Conservation (phyloP, 2,113 vertebrate genomes). For the Leptocoma aspasia region DNA sequence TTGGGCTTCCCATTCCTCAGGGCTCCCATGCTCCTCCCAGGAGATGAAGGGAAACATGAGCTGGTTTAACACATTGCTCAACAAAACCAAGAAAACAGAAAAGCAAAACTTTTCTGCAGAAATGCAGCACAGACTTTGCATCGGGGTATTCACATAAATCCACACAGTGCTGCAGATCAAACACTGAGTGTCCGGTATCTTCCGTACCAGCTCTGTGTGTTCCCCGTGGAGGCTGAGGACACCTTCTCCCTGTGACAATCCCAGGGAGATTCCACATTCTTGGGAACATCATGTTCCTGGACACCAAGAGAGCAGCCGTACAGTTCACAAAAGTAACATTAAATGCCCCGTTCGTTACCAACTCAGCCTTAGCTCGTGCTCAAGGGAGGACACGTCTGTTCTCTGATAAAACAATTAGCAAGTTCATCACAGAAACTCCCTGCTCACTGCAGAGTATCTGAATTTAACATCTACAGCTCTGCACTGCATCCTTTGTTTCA, state of each 20-base stretch:
- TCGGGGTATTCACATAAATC: accelerated
- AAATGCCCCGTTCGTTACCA: not conserved
- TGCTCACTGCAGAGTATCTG: not conserved
- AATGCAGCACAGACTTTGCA: not conserved
- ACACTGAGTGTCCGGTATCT: accelerated
- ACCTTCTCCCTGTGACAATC: not conserved
- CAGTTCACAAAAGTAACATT: not conserved
- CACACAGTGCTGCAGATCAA: not conserved
- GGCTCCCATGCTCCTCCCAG: not conserved
- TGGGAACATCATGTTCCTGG: not conserved
- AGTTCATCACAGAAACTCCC: not conserved
- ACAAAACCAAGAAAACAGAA: not conserved
- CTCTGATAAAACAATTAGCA: not conserved
- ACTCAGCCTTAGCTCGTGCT: not conserved
- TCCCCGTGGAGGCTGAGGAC: not conserved
- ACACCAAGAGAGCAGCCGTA: accelerated
- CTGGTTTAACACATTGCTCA: not conserved
- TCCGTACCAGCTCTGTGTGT: accelerated
- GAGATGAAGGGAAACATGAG: not conserved
- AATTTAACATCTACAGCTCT: not conserved
- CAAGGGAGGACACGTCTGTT: not conserved
- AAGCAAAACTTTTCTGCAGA: not conserved
- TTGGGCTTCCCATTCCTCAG: not conserved
- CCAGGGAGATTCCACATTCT: not conserved
- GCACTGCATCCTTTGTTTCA: not conserved